Evolutionary conservation across 1,140 invertebrate genomes (phyloP).

Genomic region (Polyergus mexicanus): DNA sequence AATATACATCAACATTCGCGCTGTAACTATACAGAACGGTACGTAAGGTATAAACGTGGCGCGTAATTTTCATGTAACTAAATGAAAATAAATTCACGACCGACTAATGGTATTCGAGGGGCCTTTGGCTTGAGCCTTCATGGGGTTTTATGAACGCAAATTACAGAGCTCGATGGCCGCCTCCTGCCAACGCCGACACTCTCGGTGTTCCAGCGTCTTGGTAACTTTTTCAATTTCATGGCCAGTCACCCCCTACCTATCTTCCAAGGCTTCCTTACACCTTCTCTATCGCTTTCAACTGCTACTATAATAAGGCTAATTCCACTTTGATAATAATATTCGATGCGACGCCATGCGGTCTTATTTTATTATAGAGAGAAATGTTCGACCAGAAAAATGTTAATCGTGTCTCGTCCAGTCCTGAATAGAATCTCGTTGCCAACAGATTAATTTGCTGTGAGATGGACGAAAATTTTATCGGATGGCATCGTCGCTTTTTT

Average conservation of each 20-base stretch:
- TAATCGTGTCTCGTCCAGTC: neutral
- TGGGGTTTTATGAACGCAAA: conserved; percentile 85
- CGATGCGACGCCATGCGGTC: no score
- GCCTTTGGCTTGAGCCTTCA: conserved; percentile 66
- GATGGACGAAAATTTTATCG: neutral
- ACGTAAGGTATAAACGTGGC: conserved; percentile 58
- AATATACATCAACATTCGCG: conserved; percentile 55
- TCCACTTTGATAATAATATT: conserved; percentile 9
- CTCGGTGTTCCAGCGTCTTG: conserved; percentile 80
- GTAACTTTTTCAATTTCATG: conserved; percentile 83
- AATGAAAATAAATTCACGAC: conserved; percentile 86
- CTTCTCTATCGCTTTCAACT: neutral
- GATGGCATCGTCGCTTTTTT: neutral
- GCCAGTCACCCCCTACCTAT: conserved; percentile 65
- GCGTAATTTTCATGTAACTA: conserved; percentile 85
- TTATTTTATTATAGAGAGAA: neutral
- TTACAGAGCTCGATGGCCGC: conserved; percentile 85
- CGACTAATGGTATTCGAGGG: conserved; percentile 80
- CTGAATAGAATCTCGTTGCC: neutral
- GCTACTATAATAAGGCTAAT: conserved; percentile 17
- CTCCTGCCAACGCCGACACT: conserved; percentile 82
- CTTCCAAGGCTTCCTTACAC: neutral
- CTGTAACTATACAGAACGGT: conserved; percentile 7
- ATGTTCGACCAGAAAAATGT: neutral
- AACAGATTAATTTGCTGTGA: neutral